Percentiles rank a stretch among this genome's conserved stretches.
These are phyloP conservation scores for Caenorhabditis imperialis DNA, from an alignment of 2,888 invertebrate genomes.

Conservation along the genomic window DNA sequence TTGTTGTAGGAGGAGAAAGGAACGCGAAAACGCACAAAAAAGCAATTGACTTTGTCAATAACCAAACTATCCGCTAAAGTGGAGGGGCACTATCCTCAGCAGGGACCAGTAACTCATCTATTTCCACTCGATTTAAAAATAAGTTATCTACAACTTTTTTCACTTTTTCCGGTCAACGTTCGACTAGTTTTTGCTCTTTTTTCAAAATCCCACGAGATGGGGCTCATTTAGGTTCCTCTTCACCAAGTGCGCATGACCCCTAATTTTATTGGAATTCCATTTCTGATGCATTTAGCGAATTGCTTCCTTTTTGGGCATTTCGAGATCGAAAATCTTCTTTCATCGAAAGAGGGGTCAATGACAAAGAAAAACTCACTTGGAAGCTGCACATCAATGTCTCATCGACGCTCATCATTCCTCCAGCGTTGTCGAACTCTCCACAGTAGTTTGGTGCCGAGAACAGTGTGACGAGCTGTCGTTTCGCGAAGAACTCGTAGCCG, in stretches of 20 bases:
- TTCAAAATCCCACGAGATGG: background rate
- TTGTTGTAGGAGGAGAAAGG: constrained; percentile 15
- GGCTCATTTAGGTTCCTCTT: background rate
- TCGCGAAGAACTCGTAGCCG: constrained; percentile 99
- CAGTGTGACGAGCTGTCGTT: constrained; percentile 95
- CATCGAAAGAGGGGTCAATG: background rate
- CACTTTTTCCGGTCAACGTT: no score
- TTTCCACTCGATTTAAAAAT: no score
- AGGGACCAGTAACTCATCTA: no score
- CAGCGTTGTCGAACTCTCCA: constrained; percentile 97
- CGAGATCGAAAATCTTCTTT: constrained; percentile 1
- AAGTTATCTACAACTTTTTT: no score
- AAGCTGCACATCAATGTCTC: constrained; percentile 99
- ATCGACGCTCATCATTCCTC: constrained; percentile 99
- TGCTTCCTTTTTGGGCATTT: constrained; percentile 7
- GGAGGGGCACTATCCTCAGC: no score
- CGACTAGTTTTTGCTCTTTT: no score
- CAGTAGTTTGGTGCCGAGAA: constrained; percentile 94
- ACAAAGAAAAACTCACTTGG: constrained; percentile 84
- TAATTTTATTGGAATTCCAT: constrained; percentile 8
- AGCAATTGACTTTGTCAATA: constrained; percentile 8
- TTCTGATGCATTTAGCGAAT: constrained; percentile 5
- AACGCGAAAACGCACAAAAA: no score
- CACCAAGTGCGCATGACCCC: constrained; percentile 2
- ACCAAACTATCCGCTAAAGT: constrained; percentile 5